Conservation (phyloP, 2,888 invertebrate species). For the Papilio protenor region DNA sequence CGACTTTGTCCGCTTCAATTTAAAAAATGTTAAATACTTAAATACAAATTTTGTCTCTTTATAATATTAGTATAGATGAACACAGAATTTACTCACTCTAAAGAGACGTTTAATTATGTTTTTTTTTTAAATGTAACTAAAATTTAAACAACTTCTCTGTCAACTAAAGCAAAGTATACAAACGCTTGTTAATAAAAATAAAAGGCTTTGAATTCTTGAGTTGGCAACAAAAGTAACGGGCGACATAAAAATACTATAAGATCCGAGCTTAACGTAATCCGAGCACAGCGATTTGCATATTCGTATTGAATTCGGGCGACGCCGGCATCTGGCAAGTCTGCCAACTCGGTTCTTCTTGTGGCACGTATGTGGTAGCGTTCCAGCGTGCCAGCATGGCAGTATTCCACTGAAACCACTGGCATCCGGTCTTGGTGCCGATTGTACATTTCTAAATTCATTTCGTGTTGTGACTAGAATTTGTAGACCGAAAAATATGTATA, state of each 20-base stretch:
- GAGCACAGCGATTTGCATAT: constrained; percentile 34
- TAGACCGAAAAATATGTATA: background rate
- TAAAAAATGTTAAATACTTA: too few species aligned
- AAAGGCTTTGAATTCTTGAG: constrained; percentile 15
- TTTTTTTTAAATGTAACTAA: too few species aligned
- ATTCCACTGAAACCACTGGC: background rate
- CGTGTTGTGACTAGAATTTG: constrained; percentile 40
- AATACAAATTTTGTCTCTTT: too few species aligned
- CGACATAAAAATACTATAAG: constrained; percentile 16
- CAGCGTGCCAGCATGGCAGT: background rate
- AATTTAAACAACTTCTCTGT: background rate
- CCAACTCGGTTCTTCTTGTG: constrained; percentile 33
- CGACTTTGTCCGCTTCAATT: too few species aligned
- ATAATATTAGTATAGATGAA: too few species aligned
- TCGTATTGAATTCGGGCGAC: constrained; percentile 31
- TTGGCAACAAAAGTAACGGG: constrained; percentile 21
- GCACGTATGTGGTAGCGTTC: constrained; percentile 18
- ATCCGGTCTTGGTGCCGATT: constrained; percentile 21
- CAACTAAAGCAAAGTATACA: background rate
- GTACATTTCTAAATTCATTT: constrained; percentile 14
- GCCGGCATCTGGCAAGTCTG: constrained; percentile 29
- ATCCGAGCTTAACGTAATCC: constrained; percentile 20
- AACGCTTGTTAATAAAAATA: constrained; percentile 11
- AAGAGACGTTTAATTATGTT: too few species aligned
- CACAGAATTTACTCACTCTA: too few species aligned